Evolutionary conservation across 2,888 invertebrate species (phyloP).

Genomic region (Autographa gamma): DNA sequence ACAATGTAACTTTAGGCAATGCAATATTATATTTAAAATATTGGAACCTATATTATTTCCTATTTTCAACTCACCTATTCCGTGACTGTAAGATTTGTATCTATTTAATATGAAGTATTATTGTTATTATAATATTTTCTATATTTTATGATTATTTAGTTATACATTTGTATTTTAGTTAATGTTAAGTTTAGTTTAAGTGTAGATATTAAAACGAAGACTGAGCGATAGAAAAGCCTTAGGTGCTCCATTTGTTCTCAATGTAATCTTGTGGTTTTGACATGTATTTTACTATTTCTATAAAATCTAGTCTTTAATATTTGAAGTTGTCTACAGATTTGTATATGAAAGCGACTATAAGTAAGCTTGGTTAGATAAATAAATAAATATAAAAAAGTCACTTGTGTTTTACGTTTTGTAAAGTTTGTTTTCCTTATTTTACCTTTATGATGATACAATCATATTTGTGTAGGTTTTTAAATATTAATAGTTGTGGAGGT

Average conservation of each 20-base stretch:
- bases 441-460: no score
- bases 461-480: no score
- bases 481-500: no score
- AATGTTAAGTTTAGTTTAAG: slow-evolving; percentile 31
- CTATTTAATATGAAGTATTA: slow-evolving; percentile 1
- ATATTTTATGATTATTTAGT: slow-evolving; percentile 10
- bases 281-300: slow-evolving; percentile 43
- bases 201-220: slow-evolving; percentile 55
- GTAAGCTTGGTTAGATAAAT: slow-evolving; percentile 46
- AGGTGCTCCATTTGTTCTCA: slow-evolving; percentile 53
- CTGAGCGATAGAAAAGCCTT: slow-evolving; percentile 55
- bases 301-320: slow-evolving; percentile 59
- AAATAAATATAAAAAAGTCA: slow-evolving; percentile 8
- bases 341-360: slow-evolving; percentile 33
- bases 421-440: no score
- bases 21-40: background rate
- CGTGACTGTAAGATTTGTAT: background rate
- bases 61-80: background rate
- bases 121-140: background rate
- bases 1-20: background rate
- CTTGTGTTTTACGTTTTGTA: background rate
- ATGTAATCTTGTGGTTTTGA: slow-evolving; percentile 46
- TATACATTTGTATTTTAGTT: slow-evolving; percentile 25
- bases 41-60: no score
- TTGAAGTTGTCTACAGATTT: slow-evolving; percentile 36